phyloP scores from a whole-genome alignment of 2,113 vertebrate genomes.

The Chaetodon auriga region DNA sequence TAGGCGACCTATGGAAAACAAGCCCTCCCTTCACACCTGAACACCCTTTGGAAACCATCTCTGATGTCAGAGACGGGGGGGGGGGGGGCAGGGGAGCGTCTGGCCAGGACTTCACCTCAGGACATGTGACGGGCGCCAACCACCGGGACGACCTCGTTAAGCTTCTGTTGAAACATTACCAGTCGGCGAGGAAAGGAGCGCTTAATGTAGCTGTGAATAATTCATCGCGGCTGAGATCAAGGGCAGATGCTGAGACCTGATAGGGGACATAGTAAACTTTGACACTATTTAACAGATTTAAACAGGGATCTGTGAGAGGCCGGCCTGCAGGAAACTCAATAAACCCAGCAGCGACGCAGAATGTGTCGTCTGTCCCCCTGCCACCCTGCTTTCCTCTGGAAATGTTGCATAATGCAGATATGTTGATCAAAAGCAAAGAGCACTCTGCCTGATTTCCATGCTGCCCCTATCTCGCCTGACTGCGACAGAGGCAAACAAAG shows the following conservation, averaged over 20 bases:
- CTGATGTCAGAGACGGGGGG: constrained; percentile 19
- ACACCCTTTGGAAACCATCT: constrained; percentile 71
- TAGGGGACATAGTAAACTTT: constrained; percentile 3
- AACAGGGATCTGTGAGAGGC: background rate
- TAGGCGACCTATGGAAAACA: constrained; percentile 54
- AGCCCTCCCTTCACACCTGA: constrained; percentile 67
- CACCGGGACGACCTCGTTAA: background rate
- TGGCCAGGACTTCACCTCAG: constrained; percentile 14
- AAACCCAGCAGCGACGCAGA: constrained; percentile 3
- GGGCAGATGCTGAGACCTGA: constrained; percentile 2
- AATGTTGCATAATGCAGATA: constrained; percentile 42
- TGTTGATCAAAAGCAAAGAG: constrained; percentile 62
- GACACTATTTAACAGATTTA: constrained; percentile 35
- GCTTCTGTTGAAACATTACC: constrained; percentile 43
- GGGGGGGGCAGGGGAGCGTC: background rate
- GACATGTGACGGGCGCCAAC: constrained; percentile 6
- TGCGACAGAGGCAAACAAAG: constrained; percentile 46
- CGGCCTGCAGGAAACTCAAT: background rate
- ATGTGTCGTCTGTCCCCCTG: constrained; percentile 3
- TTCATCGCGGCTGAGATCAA: constrained; percentile 21
- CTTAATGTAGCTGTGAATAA: constrained; percentile 69
- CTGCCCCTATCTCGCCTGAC: constrained; percentile 24
- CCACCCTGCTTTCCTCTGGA: constrained; percentile 2
- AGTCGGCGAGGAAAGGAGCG: constrained; percentile 18
- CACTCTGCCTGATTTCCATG: constrained; percentile 14